These are phyloP conservation scores for Aspidiotus destructor DNA, from an alignment of 2,888 invertebrate genomes.

Conservation along the genomic window DNA sequence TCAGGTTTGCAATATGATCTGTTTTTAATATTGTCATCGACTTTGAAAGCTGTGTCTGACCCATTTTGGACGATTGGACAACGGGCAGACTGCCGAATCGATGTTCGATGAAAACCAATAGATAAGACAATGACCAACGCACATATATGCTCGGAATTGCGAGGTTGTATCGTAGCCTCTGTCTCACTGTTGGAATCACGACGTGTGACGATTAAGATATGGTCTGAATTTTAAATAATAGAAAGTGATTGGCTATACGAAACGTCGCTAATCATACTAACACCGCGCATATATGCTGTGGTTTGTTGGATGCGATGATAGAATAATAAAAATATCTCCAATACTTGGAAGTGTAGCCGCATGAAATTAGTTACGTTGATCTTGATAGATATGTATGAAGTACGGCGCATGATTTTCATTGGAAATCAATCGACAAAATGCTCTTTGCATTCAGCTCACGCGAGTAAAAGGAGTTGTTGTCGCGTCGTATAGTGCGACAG, in stretches of 20 bases:
- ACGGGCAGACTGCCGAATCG: not conserved
- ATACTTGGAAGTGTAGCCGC: too few species aligned
- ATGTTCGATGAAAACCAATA: too few species aligned
- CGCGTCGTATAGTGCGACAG: too few species aligned
- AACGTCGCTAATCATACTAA: not conserved
- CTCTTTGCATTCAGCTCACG: too few species aligned
- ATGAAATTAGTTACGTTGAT: too few species aligned
- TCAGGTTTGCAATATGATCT: not conserved
- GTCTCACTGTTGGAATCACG: not conserved
- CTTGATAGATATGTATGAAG: too few species aligned
- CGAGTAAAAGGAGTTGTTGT: too few species aligned
- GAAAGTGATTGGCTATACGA: not conserved
- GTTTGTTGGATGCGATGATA: not conserved
- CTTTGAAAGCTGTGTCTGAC: not conserved
- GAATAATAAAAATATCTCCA: not conserved
- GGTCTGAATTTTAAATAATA: conserved; percentile 1
- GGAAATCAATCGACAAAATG: too few species aligned
- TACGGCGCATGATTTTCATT: too few species aligned
- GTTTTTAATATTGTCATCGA: not conserved
- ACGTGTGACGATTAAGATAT: not conserved
- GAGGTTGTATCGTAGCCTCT: too few species aligned
- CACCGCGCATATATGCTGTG: not conserved
- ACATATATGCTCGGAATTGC: too few species aligned
- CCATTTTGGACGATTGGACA: not conserved
- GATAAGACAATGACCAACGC: too few species aligned